These are phyloP conservation scores for Eurypyga helias DNA, from an alignment of 2,113 vertebrate genomes.

Conservation along the genomic window DNA sequence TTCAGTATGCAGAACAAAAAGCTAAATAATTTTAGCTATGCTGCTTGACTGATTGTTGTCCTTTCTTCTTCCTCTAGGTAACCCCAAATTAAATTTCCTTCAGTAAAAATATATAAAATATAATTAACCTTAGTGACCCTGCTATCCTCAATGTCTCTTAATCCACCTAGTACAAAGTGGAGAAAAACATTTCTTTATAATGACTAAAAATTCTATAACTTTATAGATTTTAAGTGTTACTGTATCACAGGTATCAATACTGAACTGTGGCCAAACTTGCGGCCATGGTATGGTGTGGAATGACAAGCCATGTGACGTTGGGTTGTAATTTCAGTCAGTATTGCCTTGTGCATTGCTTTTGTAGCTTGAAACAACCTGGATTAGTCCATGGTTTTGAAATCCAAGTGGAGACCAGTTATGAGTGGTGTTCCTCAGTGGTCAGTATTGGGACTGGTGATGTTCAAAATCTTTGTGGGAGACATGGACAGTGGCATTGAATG, in stretches of 20 bases:
- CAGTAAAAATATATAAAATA: conserved; percentile 4
- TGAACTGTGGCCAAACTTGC: neutral
- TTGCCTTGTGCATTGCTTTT: neutral
- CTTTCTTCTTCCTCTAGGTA: conserved; percentile 6
- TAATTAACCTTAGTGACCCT: neutral
- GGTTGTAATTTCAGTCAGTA: neutral
- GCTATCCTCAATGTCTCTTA: neutral
- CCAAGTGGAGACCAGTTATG: too few species aligned
- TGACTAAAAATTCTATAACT: neutral
- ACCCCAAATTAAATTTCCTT: conserved; percentile 14
- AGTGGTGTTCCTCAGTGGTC: too few species aligned
- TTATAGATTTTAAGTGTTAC: neutral
- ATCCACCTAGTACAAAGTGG: neutral
- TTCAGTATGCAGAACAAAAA: neutral
- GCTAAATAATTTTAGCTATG: neutral
- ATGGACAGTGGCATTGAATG: too few species aligned
- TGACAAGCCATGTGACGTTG: neutral
- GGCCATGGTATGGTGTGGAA: neutral
- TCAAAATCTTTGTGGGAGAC: too few species aligned
- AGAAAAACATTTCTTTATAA: neutral
- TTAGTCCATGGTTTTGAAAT: neutral
- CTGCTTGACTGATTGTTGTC: neutral
- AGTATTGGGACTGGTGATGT: too few species aligned
- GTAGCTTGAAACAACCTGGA: neutral
- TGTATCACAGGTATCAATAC: neutral